Base-by-base conservation (phyloP, 2,797 vertebrate genomes). In the Benthosema pterotum region DNA sequence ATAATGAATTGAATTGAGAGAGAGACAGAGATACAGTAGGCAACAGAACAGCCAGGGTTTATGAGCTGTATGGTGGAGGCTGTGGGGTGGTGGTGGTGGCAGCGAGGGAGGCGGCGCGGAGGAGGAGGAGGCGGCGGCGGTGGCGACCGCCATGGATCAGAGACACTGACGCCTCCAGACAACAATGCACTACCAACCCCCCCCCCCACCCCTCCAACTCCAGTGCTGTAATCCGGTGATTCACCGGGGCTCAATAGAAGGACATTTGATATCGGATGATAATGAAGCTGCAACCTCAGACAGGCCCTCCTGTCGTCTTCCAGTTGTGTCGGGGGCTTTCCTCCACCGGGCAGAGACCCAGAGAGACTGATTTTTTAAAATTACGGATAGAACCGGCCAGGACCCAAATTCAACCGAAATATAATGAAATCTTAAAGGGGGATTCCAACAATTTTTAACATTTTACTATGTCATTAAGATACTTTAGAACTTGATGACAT, bases 261-360 rank as follows among this genome's bases (percentile, higher is more conserved):
- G 86, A 85, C 80, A 89, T 69, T 87, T 71, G 80, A 89, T 87
- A 88, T 78, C 75, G 79, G 76, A 78, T 84, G 79, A 87, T 86
- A 86, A 84, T 89, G 86, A 84, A 85, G 80, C 75, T 74, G 74
- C 79, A 74, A 75, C 77, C 84, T 83, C 84, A 89, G 87, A 84
- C 86, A 83, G 84, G 32, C 32, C 32, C 32, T 38, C 65, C 71
- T 83, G 83, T 73, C 85, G 83, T 73, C 85, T 83, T 78, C 80
- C 80, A 79, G 72, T n/a, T 43, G 69, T 5, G 22, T 25, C n/a
- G 22, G 22, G 79, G 78, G 77, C 82, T 88, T 84, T 83, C 73
- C 72, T 86, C 83, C 83, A 77, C 75, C 77, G 70, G 77, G 77
- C 77, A 77, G 79, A 82, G 32, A 38, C 9, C 6, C 2, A n/a